Percentiles rank a stretch among this genome's conserved stretches.
These are phyloP conservation scores for Zygothrica quintamaculata DNA, from an alignment of 2,888 invertebrate species.

Conservation along the genomic window DNA sequence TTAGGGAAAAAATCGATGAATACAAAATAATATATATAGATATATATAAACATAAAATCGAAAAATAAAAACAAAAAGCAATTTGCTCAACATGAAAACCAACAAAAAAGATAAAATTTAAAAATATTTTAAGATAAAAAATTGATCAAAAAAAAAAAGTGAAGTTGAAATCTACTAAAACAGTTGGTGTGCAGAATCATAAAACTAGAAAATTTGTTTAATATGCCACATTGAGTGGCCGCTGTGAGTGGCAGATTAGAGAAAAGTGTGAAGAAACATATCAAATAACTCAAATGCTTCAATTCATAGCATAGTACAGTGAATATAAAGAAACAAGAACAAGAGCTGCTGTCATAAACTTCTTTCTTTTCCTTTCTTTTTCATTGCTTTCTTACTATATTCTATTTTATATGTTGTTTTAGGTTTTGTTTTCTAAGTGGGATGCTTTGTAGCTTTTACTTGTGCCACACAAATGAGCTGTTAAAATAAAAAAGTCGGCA, in stretches of 20 bases:
- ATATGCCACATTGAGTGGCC: conserved; percentile 10
- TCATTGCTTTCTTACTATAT: too few relatives aligned
- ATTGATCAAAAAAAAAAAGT: conserved; percentile 3
- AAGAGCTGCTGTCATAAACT: conserved; percentile 41
- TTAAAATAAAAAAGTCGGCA: conserved; percentile 75
- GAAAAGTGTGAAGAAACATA: conserved; percentile 74
- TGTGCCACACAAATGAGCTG: conserved; percentile 63
- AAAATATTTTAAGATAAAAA: conserved; percentile 6
- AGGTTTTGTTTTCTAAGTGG: conserved; percentile 42
- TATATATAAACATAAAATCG: conserved; percentile 27
- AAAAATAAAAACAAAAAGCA: conserved; percentile 42
- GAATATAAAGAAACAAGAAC: conserved; percentile 19
- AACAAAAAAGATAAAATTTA: background rate
- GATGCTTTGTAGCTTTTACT: conserved; percentile 42
- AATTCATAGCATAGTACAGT: conserved; percentile 8
- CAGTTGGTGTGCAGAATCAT: conserved; percentile 60
- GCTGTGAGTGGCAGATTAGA: conserved; percentile 35
- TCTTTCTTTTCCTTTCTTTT: background rate
- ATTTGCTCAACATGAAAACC: conserved; percentile 30
- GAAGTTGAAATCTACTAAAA: conserved; percentile 47
- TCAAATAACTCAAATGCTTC: conserved; percentile 68
- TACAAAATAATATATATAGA: conserved; percentile 21
- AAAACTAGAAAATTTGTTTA: conserved; percentile 55
- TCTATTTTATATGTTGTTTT: conserved; percentile 15
- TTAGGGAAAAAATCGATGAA: conserved; percentile 56